Base-by-base conservation (phyloP, 2,113 vertebrate species). In the Reinhardtius hippoglossoides region DNA sequence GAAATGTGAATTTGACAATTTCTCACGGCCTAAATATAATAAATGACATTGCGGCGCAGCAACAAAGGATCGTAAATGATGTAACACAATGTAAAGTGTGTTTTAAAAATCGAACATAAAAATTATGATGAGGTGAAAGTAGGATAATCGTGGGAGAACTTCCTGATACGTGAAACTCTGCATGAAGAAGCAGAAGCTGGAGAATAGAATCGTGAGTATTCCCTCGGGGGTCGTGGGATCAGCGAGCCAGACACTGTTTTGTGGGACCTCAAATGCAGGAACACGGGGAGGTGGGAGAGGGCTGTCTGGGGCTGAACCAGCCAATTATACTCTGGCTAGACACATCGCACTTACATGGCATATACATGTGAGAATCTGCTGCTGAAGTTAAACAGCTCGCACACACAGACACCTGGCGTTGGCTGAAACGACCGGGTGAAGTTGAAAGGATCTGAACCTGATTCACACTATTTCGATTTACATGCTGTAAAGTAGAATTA, bases 321-420 rank as follows among this genome's bases (percentile, higher is more conserved):
- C 84, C 87, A 90, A 93, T 93, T 94, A 92, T 90, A 85, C 78
- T 42, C 48, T 75, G 91, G 75, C 92, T 78, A 93, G 91, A 93
- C 93, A 87, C 80, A 81, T 70, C 78, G 68, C 74, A 81, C 85
- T 76, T 42, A 58, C 21, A 55, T 46, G 24, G 18, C 65, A 82
- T 2, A 56, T 40, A 62, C 67, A 72, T 76, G 81, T 82, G 84
- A 74, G 81, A 88, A 84, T 80, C 78, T 80, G 69, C 50, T 50
- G 56, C 13, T 55, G 54, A 76, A 69, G 70, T 74, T 46, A 66
- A 24, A 50, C 27, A 23, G 26, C 44, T 76, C 4, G 1, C 21
- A 27, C 16, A 27, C 14, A n/a, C 15, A 65, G 21, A 52, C 68
- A 57, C 7, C 55, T 56, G 37, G 61, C 31, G 31, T 31, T 31